Conservation (phyloP, 1,140 invertebrate genomes). For the Drosophila nigrodunni region DNA sequence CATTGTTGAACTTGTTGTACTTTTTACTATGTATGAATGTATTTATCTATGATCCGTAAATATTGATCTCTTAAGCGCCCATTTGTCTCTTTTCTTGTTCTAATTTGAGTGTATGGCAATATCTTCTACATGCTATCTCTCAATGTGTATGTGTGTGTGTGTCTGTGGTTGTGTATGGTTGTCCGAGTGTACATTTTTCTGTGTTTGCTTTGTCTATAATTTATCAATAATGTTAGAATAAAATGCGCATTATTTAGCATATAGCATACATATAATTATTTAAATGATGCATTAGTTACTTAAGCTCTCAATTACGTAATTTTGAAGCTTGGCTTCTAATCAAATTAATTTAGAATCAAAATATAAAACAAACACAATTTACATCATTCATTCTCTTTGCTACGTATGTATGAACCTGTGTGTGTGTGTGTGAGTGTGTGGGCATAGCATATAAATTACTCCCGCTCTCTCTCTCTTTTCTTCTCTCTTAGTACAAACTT, state of each 20-base stretch:
- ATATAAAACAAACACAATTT: constrained; percentile 42
- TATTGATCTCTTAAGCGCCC: constrained; percentile 34
- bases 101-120: constrained; percentile 72
- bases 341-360: constrained; percentile 64
- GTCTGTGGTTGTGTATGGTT: constrained; percentile 44
- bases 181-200: constrained; percentile 15
- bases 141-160: constrained; percentile 21
- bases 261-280: constrained; percentile 33
- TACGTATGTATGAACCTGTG: constrained; percentile 7
- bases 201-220: constrained; percentile 36
- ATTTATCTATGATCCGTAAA: constrained; percentile 38
- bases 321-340: constrained; percentile 71
- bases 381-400: constrained; percentile 5
- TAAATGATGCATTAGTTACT: constrained; percentile 61
- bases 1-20: constrained; percentile 18
- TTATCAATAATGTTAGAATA: constrained; percentile 40
- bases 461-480: constrained; percentile 1
- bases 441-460: constrained; percentile 21
- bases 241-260: constrained; percentile 44
- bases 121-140: constrained; percentile 28
- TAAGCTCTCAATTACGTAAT: constrained; percentile 62
- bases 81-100: constrained; percentile 48
- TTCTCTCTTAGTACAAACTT: constrained; percentile 44
- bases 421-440: constrained; percentile 2
- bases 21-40: constrained; percentile 29